Evolutionary conservation across 30 jellyfish, hydroid and myxozoan genomes (phyloP), one percentile per base, ranked within the genome.

Genomic region (Clytia hemisphaerica): DNA sequence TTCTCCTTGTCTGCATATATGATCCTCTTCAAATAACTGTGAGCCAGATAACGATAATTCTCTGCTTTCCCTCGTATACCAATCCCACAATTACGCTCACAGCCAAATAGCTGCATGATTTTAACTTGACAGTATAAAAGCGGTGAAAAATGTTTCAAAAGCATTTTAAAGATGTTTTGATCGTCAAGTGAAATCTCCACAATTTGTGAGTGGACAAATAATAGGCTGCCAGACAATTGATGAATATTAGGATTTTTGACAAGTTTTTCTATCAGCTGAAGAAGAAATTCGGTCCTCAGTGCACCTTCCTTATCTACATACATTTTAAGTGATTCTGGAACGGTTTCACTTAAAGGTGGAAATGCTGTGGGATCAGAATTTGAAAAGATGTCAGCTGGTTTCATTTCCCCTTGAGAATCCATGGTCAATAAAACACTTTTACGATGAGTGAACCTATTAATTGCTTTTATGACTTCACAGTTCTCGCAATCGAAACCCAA

Each of bases 61-160:
- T 80, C 83, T 15, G 91, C 96, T 81, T 77, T 79, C 3, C 96
- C 91, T 28, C 93, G 88, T 36, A 76, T 37, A 9, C 93, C 77
- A 36, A 80, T 69, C 25, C 65, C 92, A 64, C 83, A 58, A 58
- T 65, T 49, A 35, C 19, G 57, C 60, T 66, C 79, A 47, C 95
- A 84, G 37, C 95, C 95, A 34, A 84, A 60, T 93, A 84, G 71
- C 9, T 77, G 71, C 16, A 69, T 64, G 60, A 76, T 48, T 24
- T 78, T 82, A 16, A 84, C 83, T 45, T 77, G 47, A 57, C 78
- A 65, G 19, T 35, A 48, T 16, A 65, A 26, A 35, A 65, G 25
- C 25, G 78, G 42, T 45, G 32, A 67, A 65, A 36, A 48, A 65
- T 65, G 74, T n/a, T 42, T 35, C 6, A 19, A 21, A 4, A 65